Percentiles rank a stretch among this genome's conserved stretches.
These are phyloP conservation scores for Zygogramma bicolorata DNA, from an alignment of 2,888 invertebrate genomes.

Conservation along the genomic window DNA sequence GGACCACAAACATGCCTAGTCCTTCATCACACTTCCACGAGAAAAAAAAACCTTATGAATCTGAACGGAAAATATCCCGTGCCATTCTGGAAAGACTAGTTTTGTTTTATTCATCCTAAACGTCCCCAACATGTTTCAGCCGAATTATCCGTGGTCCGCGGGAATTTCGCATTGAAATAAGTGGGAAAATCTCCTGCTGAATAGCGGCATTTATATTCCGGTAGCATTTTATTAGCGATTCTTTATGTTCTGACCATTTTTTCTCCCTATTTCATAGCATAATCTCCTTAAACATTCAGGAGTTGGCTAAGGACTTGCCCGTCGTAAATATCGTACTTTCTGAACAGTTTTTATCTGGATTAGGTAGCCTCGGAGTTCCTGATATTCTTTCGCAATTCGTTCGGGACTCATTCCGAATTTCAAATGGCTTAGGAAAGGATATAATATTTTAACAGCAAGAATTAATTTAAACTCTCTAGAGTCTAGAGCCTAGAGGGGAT, in stretches of 20 bases:
- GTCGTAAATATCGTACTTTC: not conserved
- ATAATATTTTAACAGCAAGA: not conserved
- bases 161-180: not conserved
- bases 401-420: too few relatives aligned
- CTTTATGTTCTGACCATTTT: not conserved
- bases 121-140: not conserved
- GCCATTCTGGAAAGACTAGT: not conserved
- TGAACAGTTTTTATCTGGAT: not conserved
- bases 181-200: not conserved
- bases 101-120: not conserved
- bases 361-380: not conserved
- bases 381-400: not conserved
- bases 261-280: not conserved
- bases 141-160: not conserved
- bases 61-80: not conserved
- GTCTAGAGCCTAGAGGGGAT: too few relatives aligned
- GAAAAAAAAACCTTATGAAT: too few relatives aligned
- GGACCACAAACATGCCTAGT: too few relatives aligned
- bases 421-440: too few relatives aligned
- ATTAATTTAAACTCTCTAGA: too few relatives aligned
- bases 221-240: not conserved
- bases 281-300: not conserved
- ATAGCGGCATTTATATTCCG: not conserved
- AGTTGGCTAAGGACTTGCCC: not conserved
- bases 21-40: too few relatives aligned